Conservation (phyloP, 2,888 invertebrate species). For the Congeria kusceri region DNA sequence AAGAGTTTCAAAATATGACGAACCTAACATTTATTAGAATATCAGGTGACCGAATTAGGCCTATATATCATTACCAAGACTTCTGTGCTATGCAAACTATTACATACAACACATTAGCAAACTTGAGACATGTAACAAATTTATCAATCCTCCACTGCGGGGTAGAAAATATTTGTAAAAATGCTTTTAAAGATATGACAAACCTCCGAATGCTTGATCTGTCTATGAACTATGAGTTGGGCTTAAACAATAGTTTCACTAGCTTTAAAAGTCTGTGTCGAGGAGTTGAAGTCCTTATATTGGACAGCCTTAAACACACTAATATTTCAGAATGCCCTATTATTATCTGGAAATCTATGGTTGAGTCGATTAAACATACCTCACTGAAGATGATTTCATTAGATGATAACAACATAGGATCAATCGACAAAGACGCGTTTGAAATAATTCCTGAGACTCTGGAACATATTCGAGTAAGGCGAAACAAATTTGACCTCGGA, state of each 20-base stretch:
- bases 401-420: constrained; percentile 23
- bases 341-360: constrained; percentile 2
- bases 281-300: constrained; percentile 1
- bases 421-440: constrained; percentile 5
- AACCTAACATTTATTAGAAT: constrained; percentile 19
- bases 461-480: background rate
- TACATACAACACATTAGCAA: background rate
- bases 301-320: background rate
- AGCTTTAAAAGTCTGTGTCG: constrained; percentile 1
- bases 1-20: constrained; percentile 24
- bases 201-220: constrained; percentile 35
- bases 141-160: constrained; percentile 27
- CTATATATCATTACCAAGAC: constrained; percentile 8
- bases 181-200: constrained; percentile 14
- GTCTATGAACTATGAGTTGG: constrained; percentile 27
- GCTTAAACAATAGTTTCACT: too few relatives aligned
- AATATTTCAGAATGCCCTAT: background rate
- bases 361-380: background rate
- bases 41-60: constrained; percentile 15
- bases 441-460: constrained; percentile 24
- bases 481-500: constrained; percentile 34
- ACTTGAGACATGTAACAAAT: constrained; percentile 7
- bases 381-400: constrained; percentile 32
- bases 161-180: constrained; percentile 5
- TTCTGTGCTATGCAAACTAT: constrained; percentile 14